Base-by-base conservation (phyloP, 2,888 invertebrate genomes). In the Zelleria hepariella region DNA sequence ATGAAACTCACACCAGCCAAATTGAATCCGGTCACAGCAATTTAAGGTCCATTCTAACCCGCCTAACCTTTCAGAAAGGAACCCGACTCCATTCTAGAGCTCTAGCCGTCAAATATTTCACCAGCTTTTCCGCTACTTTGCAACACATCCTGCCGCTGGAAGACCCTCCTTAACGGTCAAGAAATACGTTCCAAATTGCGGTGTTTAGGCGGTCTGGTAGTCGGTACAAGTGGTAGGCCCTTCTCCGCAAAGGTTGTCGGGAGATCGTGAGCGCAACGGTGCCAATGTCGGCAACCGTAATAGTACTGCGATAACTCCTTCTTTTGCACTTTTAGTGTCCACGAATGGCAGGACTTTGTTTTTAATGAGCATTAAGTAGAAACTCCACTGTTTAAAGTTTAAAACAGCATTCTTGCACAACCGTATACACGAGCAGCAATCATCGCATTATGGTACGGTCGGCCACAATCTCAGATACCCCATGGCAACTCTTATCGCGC, bases 91-190 rank as follows among this genome's bases (percentile, higher is more conserved):
- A 25, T 18, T 26, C 26, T 18, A 23, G 26, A 23, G n/a, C 24
- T 25, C 23, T 53, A 26, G 18, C 25, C 25, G 24, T 54, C 20
- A 24, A 53, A 53, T 53, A 18, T 54, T 54, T 54, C 54, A 54
- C 27, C 26, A 25, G 26, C 54, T 54, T 54, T 32, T 54, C 54
- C 54, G 54, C 24, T 54, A 54, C 54, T 21, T 51, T 54, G 54
- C 26, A 54, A 27, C 18, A 3, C 8, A 21, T 21, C 7, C 51
- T 8, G 21, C 21, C 23, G 21, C 6, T 3, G 21, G 6, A 51
- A 51, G 6, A 5, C 5, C 23, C 24, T 24, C 54, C 18, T 18
- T 54, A 27, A 4, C 15, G 18, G 10, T 25, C 10, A 6, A 26
- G 18, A 25, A 24, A 25, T 54, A 51, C 21, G 23, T 20, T 8